phyloP scores from a whole-genome alignment of 2,113 vertebrate genomes.

The Saccopteryx bilineata region DNA sequence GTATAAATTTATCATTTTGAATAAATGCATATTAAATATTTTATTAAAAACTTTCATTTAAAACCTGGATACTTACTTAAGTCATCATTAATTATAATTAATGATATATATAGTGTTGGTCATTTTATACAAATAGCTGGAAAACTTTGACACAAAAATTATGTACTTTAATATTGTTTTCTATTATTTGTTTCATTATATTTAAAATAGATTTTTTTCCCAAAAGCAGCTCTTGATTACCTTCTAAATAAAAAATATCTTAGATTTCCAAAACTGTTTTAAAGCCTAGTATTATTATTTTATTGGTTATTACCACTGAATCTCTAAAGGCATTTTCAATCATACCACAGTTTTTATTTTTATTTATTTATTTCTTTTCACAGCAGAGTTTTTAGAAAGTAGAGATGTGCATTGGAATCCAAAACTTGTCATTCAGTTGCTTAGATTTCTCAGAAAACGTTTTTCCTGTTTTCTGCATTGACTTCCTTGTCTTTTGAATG shows the following conservation, averaged over 20 bases:
- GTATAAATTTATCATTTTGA: background rate
- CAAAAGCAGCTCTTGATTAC: background rate
- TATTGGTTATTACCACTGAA: background rate
- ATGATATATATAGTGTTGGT: background rate
- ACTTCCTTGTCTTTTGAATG: background rate
- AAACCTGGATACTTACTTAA: background rate
- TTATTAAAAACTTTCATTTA: background rate
- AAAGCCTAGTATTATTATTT: background rate
- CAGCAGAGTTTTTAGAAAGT: background rate
- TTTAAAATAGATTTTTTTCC: slow-evolving; percentile 7
- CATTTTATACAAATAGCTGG: background rate
- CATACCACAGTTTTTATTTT: background rate
- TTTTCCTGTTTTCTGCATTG: background rate
- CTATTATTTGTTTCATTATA: background rate
- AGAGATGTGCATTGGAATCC: background rate
- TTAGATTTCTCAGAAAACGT: background rate
- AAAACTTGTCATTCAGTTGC: background rate
- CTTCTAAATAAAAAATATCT: background rate
- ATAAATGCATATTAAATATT: background rate
- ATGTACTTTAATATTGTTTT: background rate
- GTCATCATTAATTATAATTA: background rate
- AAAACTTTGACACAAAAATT: background rate
- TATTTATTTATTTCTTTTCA: too few species aligned
- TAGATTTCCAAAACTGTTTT: background rate
- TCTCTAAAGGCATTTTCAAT: accelerated